These are phyloP conservation scores for Monopterus albus DNA, from an alignment of 2,113 vertebrate genomes.

Conservation along the genomic window DNA sequence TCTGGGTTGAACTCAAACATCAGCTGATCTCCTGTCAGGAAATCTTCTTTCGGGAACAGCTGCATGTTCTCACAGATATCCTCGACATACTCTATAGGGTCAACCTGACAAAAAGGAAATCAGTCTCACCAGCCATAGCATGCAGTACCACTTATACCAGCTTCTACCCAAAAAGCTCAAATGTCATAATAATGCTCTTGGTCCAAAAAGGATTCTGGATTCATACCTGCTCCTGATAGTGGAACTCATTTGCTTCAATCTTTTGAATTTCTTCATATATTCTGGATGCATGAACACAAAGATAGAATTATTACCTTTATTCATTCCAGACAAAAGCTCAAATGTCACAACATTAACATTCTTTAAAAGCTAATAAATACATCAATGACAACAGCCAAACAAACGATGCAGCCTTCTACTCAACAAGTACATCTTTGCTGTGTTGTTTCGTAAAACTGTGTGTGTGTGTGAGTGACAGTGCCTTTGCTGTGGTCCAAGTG, in stretches of 20 bases:
- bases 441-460: not conserved
- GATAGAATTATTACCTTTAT: constrained; percentile 21
- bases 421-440: not conserved
- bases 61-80: constrained; percentile 98
- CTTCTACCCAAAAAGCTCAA: too few species aligned
- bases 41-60: constrained; percentile 91
- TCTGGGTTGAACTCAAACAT: constrained; percentile 87
- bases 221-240: constrained; percentile 94
- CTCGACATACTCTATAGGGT: constrained; percentile 95
- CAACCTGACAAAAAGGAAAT: constrained; percentile 82
- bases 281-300: constrained; percentile 73
- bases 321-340: not conserved
- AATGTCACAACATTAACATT: constrained; percentile 13
- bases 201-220: too few species aligned
- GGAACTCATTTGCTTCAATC: constrained; percentile 97
- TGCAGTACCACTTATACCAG: too few species aligned
- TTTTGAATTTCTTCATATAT: constrained; percentile 98
- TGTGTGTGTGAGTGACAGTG: constrained; percentile 8
- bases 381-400: constrained; percentile 1
- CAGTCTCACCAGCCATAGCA: not conserved
- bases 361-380: constrained; percentile 1
- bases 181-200: too few species aligned
- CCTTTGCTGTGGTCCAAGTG: constrained; percentile 92
- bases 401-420: not conserved
- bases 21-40: constrained; percentile 95